Base-by-base conservation (phyloP, 1,140 invertebrate species). In the Drosophila equinoxialis region DNA sequence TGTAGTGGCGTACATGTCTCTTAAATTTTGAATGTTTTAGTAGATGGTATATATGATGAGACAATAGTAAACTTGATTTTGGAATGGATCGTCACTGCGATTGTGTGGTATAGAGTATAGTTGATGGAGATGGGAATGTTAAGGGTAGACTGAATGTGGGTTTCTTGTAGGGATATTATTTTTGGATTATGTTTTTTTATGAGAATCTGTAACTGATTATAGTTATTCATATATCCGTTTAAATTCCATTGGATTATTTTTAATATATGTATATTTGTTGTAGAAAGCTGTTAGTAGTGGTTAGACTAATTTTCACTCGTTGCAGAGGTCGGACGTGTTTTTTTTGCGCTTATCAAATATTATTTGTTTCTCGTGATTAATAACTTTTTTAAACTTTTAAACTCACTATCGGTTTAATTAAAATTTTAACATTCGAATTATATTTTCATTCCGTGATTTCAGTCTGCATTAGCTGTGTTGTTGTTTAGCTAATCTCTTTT, bases 171-270 rank as follows among this genome's bases (percentile, higher is more conserved):
- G 7, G 39, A 57, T 55, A 74, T 78, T 26, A 70, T 65, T 41
- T 74, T 74, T 20, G 59, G 55, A 30, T 30, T 65, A 14, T 73
- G 45, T 6, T 55, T 61, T 73, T 73, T 68, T 5, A 71, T 71
- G 17, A 78, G 45, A 6, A 60, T 65, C 41, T 61, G 67, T 20
- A 71, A 57, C 23, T 74, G 41, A 33, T 41, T 71, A 20, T 74
- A 74, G 17, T 74, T 77, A 41, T 74, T 74, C 4, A 45, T 55
- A 11, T 74, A 70, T 8, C 67, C 67, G 4, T 67, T 77, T 35
- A 68, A 23, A 14, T 74, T 77, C 64, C 71, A 77, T 51, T 78
- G 71, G 1, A 78, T 13, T 23, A 67, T 26, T 58, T 69, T 71
- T 45, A 77, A 20, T 60, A 63, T n/a, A n/a, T n/a, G n/a, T n/a